A percentile compares a stretch with the other conserved stretches of the same genome.
Conservation (phyloP, 2,888 invertebrate species). For the Pseudococcus viburni region DNA sequence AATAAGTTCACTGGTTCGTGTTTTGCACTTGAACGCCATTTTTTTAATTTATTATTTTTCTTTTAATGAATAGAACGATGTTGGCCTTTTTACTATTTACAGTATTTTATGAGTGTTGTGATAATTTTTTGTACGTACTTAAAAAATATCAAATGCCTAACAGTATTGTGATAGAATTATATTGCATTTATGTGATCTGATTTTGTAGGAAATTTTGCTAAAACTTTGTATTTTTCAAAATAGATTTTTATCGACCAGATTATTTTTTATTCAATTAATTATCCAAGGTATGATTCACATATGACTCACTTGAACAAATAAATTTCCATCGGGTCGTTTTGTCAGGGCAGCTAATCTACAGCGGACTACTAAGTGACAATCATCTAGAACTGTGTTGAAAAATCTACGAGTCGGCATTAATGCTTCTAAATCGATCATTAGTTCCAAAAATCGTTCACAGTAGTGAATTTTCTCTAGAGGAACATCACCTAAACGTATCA, state of each 20-base stretch:
- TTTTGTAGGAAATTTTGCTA: background rate
- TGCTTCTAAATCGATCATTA: constrained; percentile 96
- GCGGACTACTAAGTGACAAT: constrained; percentile 92
- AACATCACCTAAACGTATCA: constrained; percentile 70
- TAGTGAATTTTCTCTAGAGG: constrained; percentile 78
- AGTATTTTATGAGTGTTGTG: constrained; percentile 26
- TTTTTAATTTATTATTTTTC: constrained; percentile 19
- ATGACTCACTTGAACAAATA: constrained; percentile 88
- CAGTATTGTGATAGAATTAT: constrained; percentile 22
- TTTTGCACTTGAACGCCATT: constrained; percentile 12
- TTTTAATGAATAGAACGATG: background rate
- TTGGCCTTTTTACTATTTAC: background rate
- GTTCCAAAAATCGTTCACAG: constrained; percentile 95
- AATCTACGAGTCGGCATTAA: constrained; percentile 95
- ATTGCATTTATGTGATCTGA: constrained; percentile 47
- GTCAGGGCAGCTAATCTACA: constrained; percentile 86
- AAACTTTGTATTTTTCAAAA: constrained; percentile 34
- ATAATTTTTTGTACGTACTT: constrained; percentile 45
- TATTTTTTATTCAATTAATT: constrained; percentile 1
- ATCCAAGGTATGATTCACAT: background rate
- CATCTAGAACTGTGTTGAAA: constrained; percentile 96
- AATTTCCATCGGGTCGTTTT: constrained; percentile 85
- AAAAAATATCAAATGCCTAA: constrained; percentile 28
- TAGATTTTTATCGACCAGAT: constrained; percentile 23
- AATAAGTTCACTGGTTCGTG: constrained; percentile 8